These are phyloP conservation scores for Acromyrmex charruanus DNA, from an alignment of 1,140 invertebrate genomes.

Conservation along the genomic window DNA sequence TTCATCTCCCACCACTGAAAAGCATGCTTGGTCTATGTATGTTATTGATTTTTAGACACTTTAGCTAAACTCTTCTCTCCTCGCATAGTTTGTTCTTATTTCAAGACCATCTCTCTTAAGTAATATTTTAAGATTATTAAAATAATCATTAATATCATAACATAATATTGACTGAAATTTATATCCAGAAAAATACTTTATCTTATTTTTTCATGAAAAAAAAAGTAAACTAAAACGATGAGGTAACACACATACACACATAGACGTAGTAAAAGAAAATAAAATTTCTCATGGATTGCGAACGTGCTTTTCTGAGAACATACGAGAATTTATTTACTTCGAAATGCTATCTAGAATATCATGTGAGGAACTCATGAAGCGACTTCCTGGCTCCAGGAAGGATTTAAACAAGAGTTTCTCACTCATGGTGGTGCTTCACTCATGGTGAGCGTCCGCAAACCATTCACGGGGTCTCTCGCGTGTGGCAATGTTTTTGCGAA, in stretches of 20 bases:
- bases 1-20: no score
- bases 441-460: slow-evolving; percentile 16
- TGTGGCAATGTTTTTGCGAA: slow-evolving; percentile 51
- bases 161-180: neutral
- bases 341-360: slow-evolving; percentile 27
- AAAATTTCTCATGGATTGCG: slow-evolving; percentile 3
- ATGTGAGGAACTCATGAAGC: slow-evolving; percentile 27
- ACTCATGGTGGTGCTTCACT: slow-evolving; percentile 12
- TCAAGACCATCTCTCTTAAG: no score
- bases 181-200: neutral
- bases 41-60: no score
- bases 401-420: slow-evolving; percentile 46
- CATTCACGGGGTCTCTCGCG: slow-evolving; percentile 4
- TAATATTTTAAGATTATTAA: no score
- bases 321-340: slow-evolving; percentile 28
- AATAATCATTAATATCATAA: neutral
- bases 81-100: no score
- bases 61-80: no score
- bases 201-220: neutral
- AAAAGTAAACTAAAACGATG: neutral
- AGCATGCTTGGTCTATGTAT: no score
- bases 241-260: no score
- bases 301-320: neutral
- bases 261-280: neutral
- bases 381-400: neutral